Conservation (phyloP, 2,888 invertebrate genomes). For the Atherix ibis region DNA sequence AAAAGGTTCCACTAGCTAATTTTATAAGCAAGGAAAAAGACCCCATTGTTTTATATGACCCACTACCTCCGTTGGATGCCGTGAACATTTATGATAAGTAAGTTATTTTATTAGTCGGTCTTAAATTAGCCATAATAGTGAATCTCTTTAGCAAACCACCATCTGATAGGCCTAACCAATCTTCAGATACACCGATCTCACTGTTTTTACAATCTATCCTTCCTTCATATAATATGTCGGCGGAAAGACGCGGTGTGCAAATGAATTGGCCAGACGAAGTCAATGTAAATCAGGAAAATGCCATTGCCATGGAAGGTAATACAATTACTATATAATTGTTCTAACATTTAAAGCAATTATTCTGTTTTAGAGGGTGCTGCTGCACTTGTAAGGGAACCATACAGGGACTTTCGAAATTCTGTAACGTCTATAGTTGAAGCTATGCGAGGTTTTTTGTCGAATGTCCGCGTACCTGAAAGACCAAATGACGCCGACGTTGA, state of each 20-base stretch:
- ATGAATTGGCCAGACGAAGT: slow-evolving; percentile 16
- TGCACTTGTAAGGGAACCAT: slow-evolving; percentile 26
- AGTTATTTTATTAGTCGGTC: no score
- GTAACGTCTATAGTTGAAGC: slow-evolving; percentile 52
- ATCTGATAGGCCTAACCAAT: not conserved
- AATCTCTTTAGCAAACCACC: not conserved
- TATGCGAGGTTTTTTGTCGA: slow-evolving; percentile 53
- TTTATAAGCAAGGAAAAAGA: slow-evolving; percentile 29
- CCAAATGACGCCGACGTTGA: slow-evolving; percentile 37
- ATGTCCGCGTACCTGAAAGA: slow-evolving; percentile 43
- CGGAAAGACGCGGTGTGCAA: slow-evolving; percentile 6
- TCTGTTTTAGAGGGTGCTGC: slow-evolving; percentile 16
- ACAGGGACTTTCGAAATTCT: slow-evolving; percentile 39
- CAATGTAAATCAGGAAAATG: slow-evolving; percentile 18
- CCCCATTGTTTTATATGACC: slow-evolving; percentile 55
- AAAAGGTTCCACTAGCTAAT: slow-evolving; percentile 31
- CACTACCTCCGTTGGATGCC: slow-evolving; percentile 60
- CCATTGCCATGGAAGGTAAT: slow-evolving; percentile 15
- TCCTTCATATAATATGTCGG: slow-evolving; percentile 42
- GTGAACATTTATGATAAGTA: slow-evolving; percentile 51
- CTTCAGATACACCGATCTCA: slow-evolving; percentile 25
- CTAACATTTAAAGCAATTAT: no score
- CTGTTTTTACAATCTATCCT: slow-evolving; percentile 58
- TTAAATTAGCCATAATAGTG: no score
- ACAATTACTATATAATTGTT: slow-evolving; percentile 1